These are phyloP conservation scores for Zosterops hypoxanthus DNA, from an alignment of 2,113 vertebrate genomes.

Conservation along the genomic window DNA sequence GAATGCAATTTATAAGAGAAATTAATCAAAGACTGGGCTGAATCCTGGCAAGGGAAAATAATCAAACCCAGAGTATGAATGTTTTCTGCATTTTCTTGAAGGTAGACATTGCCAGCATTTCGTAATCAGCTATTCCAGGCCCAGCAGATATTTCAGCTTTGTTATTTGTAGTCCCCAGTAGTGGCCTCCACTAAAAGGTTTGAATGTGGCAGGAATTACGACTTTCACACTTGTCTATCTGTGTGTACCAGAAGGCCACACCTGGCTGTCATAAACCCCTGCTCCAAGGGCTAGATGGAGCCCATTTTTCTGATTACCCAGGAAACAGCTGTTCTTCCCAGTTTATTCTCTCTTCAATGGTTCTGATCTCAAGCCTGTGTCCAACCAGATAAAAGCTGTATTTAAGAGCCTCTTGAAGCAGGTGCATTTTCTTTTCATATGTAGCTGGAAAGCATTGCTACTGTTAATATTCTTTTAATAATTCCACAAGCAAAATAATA, in stretches of 20 bases:
- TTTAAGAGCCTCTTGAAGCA: background rate
- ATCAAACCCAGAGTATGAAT: slow-evolving; percentile 10
- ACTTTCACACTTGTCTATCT: slow-evolving; percentile 20
- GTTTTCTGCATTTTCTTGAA: slow-evolving; percentile 42
- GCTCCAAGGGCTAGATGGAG: background rate
- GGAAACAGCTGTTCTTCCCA: background rate
- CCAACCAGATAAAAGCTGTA: background rate
- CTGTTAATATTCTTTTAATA: background rate
- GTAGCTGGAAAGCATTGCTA: background rate
- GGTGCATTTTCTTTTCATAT: background rate
- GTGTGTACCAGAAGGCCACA: slow-evolving; percentile 2
- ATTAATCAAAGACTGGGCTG: slow-evolving; percentile 45
- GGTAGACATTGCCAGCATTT: slow-evolving; percentile 36
- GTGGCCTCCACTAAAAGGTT: background rate
- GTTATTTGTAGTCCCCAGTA: slow-evolving; percentile 5
- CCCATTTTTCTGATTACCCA: slow-evolving; percentile 11
- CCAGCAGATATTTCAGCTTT: slow-evolving; percentile 20
- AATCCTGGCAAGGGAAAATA: slow-evolving; percentile 7
- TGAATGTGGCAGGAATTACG: slow-evolving; percentile 8
- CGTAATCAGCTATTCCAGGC: slow-evolving; percentile 17
- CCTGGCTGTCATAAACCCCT: slow-evolving; percentile 22
- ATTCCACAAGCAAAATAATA: background rate
- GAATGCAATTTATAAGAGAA: slow-evolving; percentile 31
- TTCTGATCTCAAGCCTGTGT: background rate
- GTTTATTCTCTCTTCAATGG: background rate